phyloP scores from a whole-genome alignment of 1,140 invertebrate genomes.

The Neodiprion virginianus region DNA sequence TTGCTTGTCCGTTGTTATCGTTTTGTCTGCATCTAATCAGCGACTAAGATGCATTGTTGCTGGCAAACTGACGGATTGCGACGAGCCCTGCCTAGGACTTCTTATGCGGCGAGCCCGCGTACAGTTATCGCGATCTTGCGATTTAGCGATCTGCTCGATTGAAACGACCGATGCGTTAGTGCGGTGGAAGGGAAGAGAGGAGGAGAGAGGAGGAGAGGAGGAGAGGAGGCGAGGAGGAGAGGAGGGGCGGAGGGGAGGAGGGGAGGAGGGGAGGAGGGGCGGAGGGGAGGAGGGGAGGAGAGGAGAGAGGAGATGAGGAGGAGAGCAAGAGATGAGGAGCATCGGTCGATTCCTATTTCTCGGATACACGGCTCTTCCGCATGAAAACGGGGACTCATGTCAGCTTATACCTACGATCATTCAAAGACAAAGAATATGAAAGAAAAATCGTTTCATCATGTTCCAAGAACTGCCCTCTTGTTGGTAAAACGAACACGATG shows the following conservation, averaged over 20 bases:
- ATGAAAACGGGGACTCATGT: too few relatives aligned
- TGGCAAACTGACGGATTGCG: slow-evolving; percentile 42
- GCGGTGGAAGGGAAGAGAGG: slow-evolving; percentile 12
- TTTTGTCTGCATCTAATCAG: slow-evolving; percentile 48
- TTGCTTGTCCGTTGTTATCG: slow-evolving; percentile 36
- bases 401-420: too few relatives aligned
- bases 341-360: too few relatives aligned
- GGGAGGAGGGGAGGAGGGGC: not conserved
- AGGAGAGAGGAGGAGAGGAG: not conserved
- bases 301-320: not conserved
- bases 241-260: not conserved
- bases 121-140: slow-evolving; percentile 9
- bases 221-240: not conserved
- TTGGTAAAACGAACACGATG: too few relatives aligned
- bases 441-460: too few relatives aligned
- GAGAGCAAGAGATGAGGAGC: not conserved
- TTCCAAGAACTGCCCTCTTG: too few relatives aligned
- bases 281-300: not conserved
- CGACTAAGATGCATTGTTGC: slow-evolving; percentile 50
- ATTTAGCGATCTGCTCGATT: slow-evolving; percentile 20
- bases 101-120: not conserved
- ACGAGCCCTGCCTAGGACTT: slow-evolving; percentile 27
- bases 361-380: too few relatives aligned
- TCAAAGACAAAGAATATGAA: too few relatives aligned
- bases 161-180: slow-evolving; percentile 20